A percentile compares a stretch with the other conserved stretches of the same genome.
phyloP scores from a whole-genome alignment of 2,113 vertebrate genomes.

The Emydocephalus ijimae region DNA sequence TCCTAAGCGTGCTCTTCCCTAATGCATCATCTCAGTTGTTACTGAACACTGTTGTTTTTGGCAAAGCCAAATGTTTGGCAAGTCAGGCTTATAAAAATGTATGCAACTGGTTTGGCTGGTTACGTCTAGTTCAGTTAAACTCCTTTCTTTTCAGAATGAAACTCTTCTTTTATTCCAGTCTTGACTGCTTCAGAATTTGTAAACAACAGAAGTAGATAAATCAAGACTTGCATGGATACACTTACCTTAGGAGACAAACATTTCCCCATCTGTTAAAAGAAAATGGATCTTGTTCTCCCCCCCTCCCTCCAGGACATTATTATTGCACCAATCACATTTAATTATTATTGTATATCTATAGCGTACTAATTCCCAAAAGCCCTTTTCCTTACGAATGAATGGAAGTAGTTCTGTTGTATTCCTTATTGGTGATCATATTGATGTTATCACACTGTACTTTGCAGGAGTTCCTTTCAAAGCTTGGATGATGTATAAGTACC shows the following conservation, averaged over 20 bases:
- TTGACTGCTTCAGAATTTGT: constrained; percentile 6
- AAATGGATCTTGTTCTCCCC: not conserved
- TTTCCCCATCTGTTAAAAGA: not conserved
- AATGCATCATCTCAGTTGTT: not conserved
- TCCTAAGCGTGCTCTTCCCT: not conserved
- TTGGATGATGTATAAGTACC: not conserved
- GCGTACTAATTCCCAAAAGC: not conserved
- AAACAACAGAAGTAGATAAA: constrained; percentile 12
- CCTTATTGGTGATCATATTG: not conserved
- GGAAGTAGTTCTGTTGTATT: not conserved
- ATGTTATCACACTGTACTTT: not conserved
- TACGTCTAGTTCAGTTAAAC: constrained; percentile 6
- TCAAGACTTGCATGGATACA: not conserved
- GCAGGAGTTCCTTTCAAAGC: not conserved
- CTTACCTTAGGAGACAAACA: not conserved
- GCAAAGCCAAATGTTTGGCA: not conserved
- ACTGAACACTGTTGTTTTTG: constrained; percentile 3
- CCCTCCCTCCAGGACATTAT: not conserved
- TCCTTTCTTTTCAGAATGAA: constrained; percentile 3
- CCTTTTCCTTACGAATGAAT: not conserved
- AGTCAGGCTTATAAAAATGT: not conserved
- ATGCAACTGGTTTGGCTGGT: not conserved
- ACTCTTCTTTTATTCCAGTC: not conserved
- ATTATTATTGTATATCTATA: not conserved
- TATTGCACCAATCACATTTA: not conserved